These are phyloP conservation scores for Athene cunicularia DNA, from an alignment of 2,113 vertebrate genomes.

Conservation along the genomic window DNA sequence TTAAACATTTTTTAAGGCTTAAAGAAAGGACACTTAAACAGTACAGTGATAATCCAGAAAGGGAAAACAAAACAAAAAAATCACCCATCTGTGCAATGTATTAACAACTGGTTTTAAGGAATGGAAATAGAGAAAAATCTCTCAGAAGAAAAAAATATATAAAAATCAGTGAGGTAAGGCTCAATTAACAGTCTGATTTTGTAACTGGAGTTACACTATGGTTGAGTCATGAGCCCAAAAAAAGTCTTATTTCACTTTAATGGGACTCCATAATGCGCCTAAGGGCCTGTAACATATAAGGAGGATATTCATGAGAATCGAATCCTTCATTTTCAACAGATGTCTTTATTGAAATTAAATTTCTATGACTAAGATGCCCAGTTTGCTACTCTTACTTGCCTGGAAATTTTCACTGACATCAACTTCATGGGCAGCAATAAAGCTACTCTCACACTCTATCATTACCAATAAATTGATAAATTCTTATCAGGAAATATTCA, in stretches of 20 bases:
- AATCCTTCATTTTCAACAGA: neutral
- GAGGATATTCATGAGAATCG: neutral
- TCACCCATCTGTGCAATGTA: neutral
- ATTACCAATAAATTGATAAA: neutral
- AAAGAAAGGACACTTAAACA: neutral
- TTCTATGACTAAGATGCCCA: conserved; percentile 25
- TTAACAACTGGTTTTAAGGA: neutral
- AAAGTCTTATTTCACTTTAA: neutral
- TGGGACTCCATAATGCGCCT: neutral
- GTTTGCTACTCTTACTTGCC: neutral
- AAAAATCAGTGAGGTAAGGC: neutral
- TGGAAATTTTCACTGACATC: neutral
- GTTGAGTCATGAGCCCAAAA: neutral
- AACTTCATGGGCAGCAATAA: neutral
- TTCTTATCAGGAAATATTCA: neutral
- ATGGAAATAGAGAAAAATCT: neutral
- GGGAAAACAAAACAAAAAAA: conserved; percentile 4
- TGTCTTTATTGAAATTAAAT: conserved; percentile 48
- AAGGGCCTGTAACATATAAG: neutral
- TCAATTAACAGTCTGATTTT: neutral
- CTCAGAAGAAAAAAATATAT: neutral
- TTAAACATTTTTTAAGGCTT: conserved; percentile 14
- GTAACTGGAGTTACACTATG: neutral
- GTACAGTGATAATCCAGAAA: neutral
- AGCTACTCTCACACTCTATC: neutral